Base-by-base conservation (phyloP, 30 jellyfish, hydroid and myxozoan genomes). In the Aurelia coerulea region DNA sequence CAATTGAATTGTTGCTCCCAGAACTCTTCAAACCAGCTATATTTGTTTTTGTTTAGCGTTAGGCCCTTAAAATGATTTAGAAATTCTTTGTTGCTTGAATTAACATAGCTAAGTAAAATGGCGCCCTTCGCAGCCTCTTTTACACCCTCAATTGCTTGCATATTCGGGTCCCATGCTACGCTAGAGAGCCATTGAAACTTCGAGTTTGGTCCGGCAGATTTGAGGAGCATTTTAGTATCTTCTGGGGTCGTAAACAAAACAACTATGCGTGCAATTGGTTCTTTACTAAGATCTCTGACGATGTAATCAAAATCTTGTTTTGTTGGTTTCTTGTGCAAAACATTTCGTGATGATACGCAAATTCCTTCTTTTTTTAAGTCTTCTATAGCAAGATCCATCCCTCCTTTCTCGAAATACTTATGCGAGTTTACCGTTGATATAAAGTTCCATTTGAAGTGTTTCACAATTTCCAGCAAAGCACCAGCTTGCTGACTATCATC, bases 101-200 rank as follows among this genome's bases (percentile, higher is more conserved):
- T 67, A 7, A 50, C 78, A 58, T 39, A 50, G 13, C 64, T 51
- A 8, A 82, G 78, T 34, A 82, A 33, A 2, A 82, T 42, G 15
- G 91, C 91, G n/a, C 91, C 91, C 33, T 71, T 54, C 15, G 91
- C 91, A 53, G 72, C 49, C 17, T 82, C 65, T 5, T 49, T 54
- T 3, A 49, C 60, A 8, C n/a, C 53, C 23, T 10, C 7, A 19
- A 59, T 59, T 59, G 29, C 32, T 4, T 59, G 19, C 58, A 10
- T 69, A 33, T 18, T 39, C 33, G 53, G 31, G 11, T 33, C 19
- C 79, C 79, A 69, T 10, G n/a, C 29, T 6, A 54, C 6, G 29
- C 79, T 69, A 6, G 71, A 60, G 62, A 37, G 49, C 88, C 76
- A 46, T 7, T 29, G 41, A 62, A 69, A 69, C 23, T 69, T 33